These are phyloP conservation scores for Netelia virgata DNA, from an alignment of 2,888 invertebrate species.

Conservation along the genomic window DNA sequence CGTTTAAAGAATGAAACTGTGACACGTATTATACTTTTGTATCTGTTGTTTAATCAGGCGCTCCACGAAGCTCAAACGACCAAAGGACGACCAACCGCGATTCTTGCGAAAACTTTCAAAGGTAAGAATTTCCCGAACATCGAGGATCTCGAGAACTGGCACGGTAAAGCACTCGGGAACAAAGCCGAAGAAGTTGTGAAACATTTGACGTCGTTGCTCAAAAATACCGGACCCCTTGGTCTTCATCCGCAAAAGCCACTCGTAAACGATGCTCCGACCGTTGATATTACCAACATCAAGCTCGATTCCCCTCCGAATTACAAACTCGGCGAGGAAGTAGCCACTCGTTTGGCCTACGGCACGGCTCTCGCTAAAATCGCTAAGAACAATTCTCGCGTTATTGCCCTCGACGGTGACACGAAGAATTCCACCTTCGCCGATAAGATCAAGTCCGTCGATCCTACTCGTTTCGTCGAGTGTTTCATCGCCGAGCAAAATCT, in stretches of 20 bases:
- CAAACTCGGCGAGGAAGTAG: slow-evolving; percentile 91
- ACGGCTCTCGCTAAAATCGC: slow-evolving; percentile 94
- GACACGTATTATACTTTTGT: neutral
- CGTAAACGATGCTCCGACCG: slow-evolving; percentile 89
- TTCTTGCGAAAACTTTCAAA: slow-evolving; percentile 98
- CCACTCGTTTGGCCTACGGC: slow-evolving; percentile 97
- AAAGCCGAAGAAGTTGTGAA: slow-evolving; percentile 90
- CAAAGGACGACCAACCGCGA: slow-evolving; percentile 94
- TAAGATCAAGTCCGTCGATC: slow-evolving; percentile 91
- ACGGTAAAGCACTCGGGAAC: slow-evolving; percentile 97
- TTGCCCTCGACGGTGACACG: slow-evolving; percentile 98
- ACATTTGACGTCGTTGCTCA: slow-evolving; percentile 89
- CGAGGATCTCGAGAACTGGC: slow-evolving; percentile 98
- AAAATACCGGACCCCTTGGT: slow-evolving; percentile 88
- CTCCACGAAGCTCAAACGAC: slow-evolving; percentile 92
- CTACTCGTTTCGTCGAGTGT: slow-evolving; percentile 96
- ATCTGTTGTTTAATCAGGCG: slow-evolving; percentile 85
- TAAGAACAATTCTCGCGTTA: slow-evolving; percentile 89
- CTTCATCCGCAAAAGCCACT: slow-evolving; percentile 88
- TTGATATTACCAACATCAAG: slow-evolving; percentile 90
- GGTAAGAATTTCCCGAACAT: slow-evolving; percentile 96
- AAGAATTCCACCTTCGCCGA: slow-evolving; percentile 99
- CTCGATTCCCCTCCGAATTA: slow-evolving; percentile 94
- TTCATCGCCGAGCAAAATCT: slow-evolving; percentile 99
- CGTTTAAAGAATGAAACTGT: slow-evolving; percentile 2